Base-by-base conservation (phyloP, 2,113 vertebrate species). In the Brachyhypopomus occidentalis region DNA sequence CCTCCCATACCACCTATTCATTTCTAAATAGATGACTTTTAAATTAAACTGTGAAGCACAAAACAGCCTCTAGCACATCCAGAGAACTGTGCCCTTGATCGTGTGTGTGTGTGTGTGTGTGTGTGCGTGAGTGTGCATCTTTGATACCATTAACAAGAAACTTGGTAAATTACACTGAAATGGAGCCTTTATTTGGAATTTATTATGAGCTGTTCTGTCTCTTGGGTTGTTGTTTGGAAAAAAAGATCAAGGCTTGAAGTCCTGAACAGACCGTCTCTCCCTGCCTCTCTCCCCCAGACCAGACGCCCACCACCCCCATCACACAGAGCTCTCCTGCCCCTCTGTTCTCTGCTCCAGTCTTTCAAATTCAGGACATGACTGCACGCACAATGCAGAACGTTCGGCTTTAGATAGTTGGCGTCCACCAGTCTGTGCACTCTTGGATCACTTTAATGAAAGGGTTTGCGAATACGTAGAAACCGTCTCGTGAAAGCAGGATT, bases 11-110 rank as follows among this genome's bases (percentile, higher is more conserved):
- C 45, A 66, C n/a, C 59, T 72, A 66, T 25, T 80, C 56, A 78
- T 75, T 73, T 82, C 62, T 70, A 79, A 83, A 76, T 56, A 72
- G 66, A 84, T 76, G 38, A 75, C 69, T 79, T 48, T 75, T 67
- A 55, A 77, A 59, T 82, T 75, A 67, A 77, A 60, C 58, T 38
- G 67, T 55, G 20, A 63, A 72, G 58, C 27, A 41, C 66, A 72
- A 78, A 56, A 67, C 48, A 78, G 64, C 77, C 56, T 41, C 58
- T n/a, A 52, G 45, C 45, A 14, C 45, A 52, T 52, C 45, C 3
- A 52, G 45, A 52, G 12, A 41, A 41, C 41, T 41, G 23, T 45
- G 25, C 52, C 23, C 66, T 78, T 64, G 45, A n/a, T 52, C 63
- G 64, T 3, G 19, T 34, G 38, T 55, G 64, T 36, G 23, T 41